phyloP scores from a whole-genome alignment of 2,888 invertebrate species.

The Aphodius sticticus region DNA sequence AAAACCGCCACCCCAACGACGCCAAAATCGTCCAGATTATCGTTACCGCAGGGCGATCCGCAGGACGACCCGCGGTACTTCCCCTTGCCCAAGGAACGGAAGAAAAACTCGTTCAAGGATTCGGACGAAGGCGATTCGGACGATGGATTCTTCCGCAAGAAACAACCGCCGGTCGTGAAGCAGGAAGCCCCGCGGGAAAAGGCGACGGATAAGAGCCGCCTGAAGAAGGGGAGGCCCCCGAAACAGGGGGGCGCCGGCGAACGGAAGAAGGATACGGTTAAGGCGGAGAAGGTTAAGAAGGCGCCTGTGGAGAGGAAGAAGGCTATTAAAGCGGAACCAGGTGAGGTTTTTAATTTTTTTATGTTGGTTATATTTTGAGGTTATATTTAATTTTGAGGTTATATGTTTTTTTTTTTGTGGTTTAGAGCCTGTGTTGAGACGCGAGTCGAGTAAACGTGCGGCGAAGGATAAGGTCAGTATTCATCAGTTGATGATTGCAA shows the following conservation, averaged over 20 bases:
- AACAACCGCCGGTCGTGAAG: slow-evolving; percentile 39
- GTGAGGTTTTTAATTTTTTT: not conserved
- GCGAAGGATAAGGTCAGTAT: slow-evolving; percentile 71
- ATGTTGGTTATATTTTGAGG: not conserved
- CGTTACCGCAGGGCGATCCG: slow-evolving; percentile 59
- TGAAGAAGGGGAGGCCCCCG: slow-evolving; percentile 59
- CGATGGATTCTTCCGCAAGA: slow-evolving; percentile 64
- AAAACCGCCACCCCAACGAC: slow-evolving; percentile 42
- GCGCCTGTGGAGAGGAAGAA: not conserved
- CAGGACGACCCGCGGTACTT: slow-evolving; percentile 78
- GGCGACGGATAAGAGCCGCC: slow-evolving; percentile 11
- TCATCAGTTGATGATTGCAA: slow-evolving; percentile 54
- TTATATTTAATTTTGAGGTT: slow-evolving; percentile 8
- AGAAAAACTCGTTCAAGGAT: slow-evolving; percentile 71
- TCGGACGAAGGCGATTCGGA: slow-evolving; percentile 72
- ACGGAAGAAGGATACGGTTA: slow-evolving; percentile 42
- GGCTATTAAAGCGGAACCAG: not conserved
- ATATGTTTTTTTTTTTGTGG: slow-evolving; percentile 4
- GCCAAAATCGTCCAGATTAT: slow-evolving; percentile 43
- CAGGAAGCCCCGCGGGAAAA: slow-evolving; percentile 43
- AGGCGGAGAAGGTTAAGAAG: slow-evolving; percentile 35
- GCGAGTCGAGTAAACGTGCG: slow-evolving; percentile 70
- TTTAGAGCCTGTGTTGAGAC: slow-evolving; percentile 55
- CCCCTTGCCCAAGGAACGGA: slow-evolving; percentile 75
- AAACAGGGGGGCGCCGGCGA: slow-evolving; percentile 61